Evolutionary conservation across 53 echinoderm and acorn worm species (phyloP).

Genomic region (Hippasteria phrygiana): DNA sequence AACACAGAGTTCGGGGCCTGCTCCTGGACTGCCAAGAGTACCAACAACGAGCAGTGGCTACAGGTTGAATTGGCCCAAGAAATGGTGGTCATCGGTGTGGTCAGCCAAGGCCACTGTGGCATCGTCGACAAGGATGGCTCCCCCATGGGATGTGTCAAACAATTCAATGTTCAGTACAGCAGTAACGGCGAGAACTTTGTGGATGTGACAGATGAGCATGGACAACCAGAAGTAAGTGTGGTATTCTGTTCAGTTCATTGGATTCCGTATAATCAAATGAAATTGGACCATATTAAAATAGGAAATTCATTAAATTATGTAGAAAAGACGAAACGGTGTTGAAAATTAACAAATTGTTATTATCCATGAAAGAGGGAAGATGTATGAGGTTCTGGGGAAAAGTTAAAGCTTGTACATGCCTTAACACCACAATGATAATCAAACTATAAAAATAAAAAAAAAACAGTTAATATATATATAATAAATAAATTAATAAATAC

Average conservation of each 20-base stretch:
- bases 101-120: slow-evolving; percentile 35
- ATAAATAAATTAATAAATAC: no score
- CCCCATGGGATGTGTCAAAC: slow-evolving; percentile 22
- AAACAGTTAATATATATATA: no score
- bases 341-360: no score
- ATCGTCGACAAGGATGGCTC: neutral
- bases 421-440: no score
- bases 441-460: no score
- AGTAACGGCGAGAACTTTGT: neutral
- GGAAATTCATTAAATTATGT: no score
- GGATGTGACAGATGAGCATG: neutral
- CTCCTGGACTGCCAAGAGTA: neutral
- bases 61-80: slow-evolving; percentile 11
- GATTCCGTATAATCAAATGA: neutral
- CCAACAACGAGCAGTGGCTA: slow-evolving; percentile 12
- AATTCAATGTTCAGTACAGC: slow-evolving; percentile 23
- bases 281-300: no score
- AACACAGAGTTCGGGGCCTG: slow-evolving; percentile 17
- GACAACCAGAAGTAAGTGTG: neutral
- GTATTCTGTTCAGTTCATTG: neutral
- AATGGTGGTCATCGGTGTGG: slow-evolving; percentile 28
- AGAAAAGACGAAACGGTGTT: no score
- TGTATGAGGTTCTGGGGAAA: no score
- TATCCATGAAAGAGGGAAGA: no score
- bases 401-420: no score